Conservation (phyloP, 2,888 invertebrate genomes). For the Pristionchus arcanus region DNA sequence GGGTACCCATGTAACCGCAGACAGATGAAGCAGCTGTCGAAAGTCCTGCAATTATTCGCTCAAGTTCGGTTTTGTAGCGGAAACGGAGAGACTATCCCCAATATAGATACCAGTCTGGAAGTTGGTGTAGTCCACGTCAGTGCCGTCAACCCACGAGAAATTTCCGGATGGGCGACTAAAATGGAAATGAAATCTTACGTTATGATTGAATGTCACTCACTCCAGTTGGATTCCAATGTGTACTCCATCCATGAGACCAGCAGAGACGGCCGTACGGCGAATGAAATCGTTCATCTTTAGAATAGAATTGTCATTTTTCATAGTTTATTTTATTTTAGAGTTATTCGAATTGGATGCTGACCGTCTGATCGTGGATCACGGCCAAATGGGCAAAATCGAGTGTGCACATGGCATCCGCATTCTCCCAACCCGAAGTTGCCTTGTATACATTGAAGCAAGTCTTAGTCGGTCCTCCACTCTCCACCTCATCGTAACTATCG, state of each 20-base stretch:
- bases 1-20: not conserved
- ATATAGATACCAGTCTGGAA: not conserved
- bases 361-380: not conserved
- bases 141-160: not conserved
- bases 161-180: not conserved
- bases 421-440: not conserved
- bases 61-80: not conserved
- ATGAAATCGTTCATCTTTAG: slow-evolving; percentile 15
- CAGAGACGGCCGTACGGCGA: not conserved
- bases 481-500: not conserved
- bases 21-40: not conserved
- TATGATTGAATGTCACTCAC: not conserved
- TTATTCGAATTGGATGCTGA: not conserved
- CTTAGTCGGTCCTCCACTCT: not conserved
- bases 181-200: not conserved
- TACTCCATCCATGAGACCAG: not conserved
- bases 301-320: not conserved
- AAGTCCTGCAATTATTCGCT: not conserved
- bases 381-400: not conserved
- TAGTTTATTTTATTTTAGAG: not conserved
- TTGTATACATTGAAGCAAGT: not conserved
- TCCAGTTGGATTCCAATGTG: not conserved
- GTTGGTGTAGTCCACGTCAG: not conserved
- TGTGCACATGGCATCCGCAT: not conserved
- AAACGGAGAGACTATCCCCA: no score